phyloP scores from a whole-genome alignment of 2,797 vertebrate genomes.

The Varecia variegata region DNA sequence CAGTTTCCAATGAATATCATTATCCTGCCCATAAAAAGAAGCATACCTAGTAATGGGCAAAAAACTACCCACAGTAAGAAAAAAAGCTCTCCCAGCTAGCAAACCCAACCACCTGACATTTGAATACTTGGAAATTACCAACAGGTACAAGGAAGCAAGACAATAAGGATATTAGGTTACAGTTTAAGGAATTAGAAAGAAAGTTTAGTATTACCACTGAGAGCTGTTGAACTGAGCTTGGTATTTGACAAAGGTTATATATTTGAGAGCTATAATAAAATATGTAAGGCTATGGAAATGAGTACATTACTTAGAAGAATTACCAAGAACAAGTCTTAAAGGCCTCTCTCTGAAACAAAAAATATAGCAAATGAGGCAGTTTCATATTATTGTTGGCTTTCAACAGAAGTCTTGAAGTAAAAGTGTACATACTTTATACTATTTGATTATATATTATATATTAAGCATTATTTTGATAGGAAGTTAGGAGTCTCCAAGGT shows the following conservation, averaged over 20 bases:
- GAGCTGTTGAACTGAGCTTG: conserved; percentile 29
- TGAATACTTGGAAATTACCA: conserved; percentile 42
- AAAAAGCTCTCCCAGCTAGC: not conserved
- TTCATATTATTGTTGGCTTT: not conserved
- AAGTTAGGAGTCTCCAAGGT: not conserved
- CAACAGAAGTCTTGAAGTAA: not conserved
- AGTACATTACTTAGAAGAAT: not conserved
- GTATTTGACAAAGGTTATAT: conserved; percentile 35
- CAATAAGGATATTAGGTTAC: not conserved
- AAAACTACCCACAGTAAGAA: conserved; percentile 4
- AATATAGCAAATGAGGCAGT: not conserved
- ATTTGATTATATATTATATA: not conserved
- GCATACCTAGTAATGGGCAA: conserved; percentile 24
- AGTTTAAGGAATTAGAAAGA: conserved; percentile 56
- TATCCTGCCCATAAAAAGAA: conserved; percentile 65
- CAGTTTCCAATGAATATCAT: conserved; percentile 77
- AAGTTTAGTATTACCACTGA: not conserved
- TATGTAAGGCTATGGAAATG: not conserved
- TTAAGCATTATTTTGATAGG: not conserved
- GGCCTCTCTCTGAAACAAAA: not conserved
- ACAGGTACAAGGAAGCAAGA: conserved; percentile 12
- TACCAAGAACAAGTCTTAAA: not conserved
- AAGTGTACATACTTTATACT: not conserved
- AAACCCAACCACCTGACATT: conserved; percentile 22
- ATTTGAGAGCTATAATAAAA: conserved; percentile 28